phyloP scores from a whole-genome alignment of 2,888 invertebrate species.

The Euzetes globulus region DNA sequence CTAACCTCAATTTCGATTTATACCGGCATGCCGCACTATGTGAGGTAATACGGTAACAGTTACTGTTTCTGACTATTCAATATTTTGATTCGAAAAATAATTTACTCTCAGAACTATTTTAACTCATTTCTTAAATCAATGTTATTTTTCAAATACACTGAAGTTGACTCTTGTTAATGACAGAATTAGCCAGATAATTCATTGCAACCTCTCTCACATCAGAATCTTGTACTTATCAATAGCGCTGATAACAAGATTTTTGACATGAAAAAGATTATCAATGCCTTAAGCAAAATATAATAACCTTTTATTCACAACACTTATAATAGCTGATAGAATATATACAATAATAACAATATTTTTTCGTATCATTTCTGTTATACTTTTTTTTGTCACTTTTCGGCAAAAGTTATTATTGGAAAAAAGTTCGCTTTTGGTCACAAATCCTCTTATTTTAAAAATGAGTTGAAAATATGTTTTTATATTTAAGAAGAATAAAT shows the following conservation, averaged over 20 bases:
- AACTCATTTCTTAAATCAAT: not conserved
- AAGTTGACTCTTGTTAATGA: not conserved
- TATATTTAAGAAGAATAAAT: too few species aligned
- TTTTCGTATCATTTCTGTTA: too few species aligned
- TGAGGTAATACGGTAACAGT: too few species aligned
- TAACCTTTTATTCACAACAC: not conserved
- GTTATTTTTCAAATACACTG: not conserved
- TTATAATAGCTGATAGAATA: not conserved
- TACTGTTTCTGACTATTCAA: too few species aligned
- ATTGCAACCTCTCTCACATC: not conserved
- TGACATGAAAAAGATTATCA: conserved; percentile 8
- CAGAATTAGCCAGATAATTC: not conserved
- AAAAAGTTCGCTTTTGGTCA: too few species aligned
- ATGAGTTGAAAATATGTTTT: too few species aligned
- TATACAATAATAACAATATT: too few species aligned
- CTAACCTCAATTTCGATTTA: too few species aligned
- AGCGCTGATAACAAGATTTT: not conserved
- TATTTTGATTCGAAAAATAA: not conserved
- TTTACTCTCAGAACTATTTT: not conserved
- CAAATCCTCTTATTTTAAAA: too few species aligned
- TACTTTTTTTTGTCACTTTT: too few species aligned
- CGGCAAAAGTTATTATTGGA: too few species aligned
- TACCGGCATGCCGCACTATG: too few species aligned
- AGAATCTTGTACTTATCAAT: not conserved
- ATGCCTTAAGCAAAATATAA: conserved; percentile 2